Evolutionary conservation across 2,113 vertebrate species (phyloP), one percentile per base, ranked within the genome.

Genomic region (Spilogale gracilis): DNA sequence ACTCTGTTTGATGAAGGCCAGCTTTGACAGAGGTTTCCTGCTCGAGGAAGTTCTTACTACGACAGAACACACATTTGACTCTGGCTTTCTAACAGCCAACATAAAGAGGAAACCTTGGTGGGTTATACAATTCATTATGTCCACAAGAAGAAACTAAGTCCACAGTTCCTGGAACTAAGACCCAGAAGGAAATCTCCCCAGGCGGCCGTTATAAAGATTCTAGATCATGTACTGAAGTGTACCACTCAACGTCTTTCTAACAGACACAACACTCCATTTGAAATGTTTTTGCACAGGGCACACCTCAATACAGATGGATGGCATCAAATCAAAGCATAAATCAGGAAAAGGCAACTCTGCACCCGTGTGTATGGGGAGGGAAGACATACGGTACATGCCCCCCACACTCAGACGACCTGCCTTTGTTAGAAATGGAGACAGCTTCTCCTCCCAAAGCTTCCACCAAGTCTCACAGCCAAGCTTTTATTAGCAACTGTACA

Each of bases 331-430:
- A 32, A 52, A 71, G 52, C 18, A 14, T 56, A 67, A 86, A 60
- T 48, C 50, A 83, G 30, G 12, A 58, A 90, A 92, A 71, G 30
- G n/a, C 20, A 52, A 54, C 9, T 61, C 5, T 80, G n/a, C 11
- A 61, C 30, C 52, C 71, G 25, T 17, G 4, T 23, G 20, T 38
- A 38, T 3, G 20, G n/a, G 54, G 84, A 38, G 4, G 14, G 16
- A 17, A 73, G 38, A 25, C 3, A 9, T 9, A 48, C 5, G 0
- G 18, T 6, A 0, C 16, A 8, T 2, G 1, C 11, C 17, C 0
- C 16, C 25, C 7, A 6, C 0, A 38, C 30, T 80, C 87, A 69
- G n/a, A 54, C 11, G 56, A 60, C 50, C n/a, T 25, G 23, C 20
- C 17, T 16, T 73, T 65, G 38, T n/a, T 50, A 83, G 58, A 43